These are phyloP conservation scores for Drosophila emarginata DNA, from an alignment of 2,888 invertebrate species.

Conservation along the genomic window DNA sequence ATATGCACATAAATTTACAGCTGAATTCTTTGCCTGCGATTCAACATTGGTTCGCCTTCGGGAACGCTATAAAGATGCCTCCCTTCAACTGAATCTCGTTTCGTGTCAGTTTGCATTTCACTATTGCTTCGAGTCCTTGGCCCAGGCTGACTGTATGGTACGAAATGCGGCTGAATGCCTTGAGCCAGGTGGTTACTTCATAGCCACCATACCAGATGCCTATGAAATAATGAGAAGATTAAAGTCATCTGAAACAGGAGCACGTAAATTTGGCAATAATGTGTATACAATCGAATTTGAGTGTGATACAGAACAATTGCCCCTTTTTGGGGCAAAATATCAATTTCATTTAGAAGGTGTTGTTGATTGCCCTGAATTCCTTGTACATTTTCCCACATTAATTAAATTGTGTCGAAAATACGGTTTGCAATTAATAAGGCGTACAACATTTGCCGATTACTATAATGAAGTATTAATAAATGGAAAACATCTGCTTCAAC, in stretches of 20 bases:
- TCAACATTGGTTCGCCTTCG: conserved; percentile 92
- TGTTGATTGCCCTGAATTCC: conserved; percentile 99
- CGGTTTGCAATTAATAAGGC: conserved; percentile 87
- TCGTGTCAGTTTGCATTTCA: conserved; percentile 99
- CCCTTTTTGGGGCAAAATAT: conserved; percentile 97
- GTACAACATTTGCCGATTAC: conserved; percentile 90
- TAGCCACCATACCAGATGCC: conserved; percentile 98
- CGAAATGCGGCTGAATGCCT: conserved; percentile 95
- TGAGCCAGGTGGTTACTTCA: conserved; percentile 95
- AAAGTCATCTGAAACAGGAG: conserved; percentile 82
- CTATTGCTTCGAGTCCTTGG: conserved; percentile 95
- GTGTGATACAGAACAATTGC: conserved; percentile 87
- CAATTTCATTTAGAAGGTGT: conserved; percentile 97
- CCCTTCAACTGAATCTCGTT: conserved; percentile 92
- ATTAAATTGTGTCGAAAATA: conserved; percentile 88
- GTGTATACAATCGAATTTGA: conserved; percentile 89
- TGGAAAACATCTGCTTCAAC: conserved; percentile 85
- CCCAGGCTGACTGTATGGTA: conserved; percentile 95
- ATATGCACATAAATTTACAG: conserved; percentile 86
- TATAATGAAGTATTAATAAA: conserved; percentile 83
- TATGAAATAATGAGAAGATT: conserved; percentile 92
- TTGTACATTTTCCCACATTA: conserved; percentile 95
- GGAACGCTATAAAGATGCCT: conserved; percentile 90
- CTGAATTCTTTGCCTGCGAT: conserved; percentile 96
- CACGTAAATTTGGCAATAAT: conserved; percentile 89